These are phyloP conservation scores for Pygoscelis adeliae DNA, from an alignment of 2,113 vertebrate species.

Conservation along the genomic window DNA sequence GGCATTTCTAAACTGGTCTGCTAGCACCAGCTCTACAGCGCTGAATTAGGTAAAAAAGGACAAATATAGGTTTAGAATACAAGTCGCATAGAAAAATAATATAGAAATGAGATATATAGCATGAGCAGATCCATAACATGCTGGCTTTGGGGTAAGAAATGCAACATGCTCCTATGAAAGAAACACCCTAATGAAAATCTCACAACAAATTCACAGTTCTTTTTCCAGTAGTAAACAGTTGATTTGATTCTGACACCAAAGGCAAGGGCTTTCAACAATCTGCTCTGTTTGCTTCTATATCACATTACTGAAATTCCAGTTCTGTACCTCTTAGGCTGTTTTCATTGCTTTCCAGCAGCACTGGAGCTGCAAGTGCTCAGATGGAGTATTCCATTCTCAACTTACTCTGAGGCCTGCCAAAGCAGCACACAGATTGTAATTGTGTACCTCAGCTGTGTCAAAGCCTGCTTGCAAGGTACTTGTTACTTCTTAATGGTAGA, in stretches of 20 bases:
- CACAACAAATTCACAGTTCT: background rate
- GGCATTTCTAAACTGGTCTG: conserved; percentile 78
- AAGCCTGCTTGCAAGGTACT: background rate
- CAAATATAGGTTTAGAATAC: background rate
- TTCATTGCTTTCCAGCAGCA: background rate
- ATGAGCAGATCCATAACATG: background rate
- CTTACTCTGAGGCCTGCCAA: background rate
- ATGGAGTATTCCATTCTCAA: background rate
- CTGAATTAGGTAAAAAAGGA: conserved; percentile 53
- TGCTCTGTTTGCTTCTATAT: background rate
- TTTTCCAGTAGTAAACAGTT: background rate
- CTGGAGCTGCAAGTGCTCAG: background rate
- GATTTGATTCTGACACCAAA: background rate
- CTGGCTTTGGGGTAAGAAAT: background rate
- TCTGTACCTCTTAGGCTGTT: background rate
- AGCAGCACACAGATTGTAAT: too few relatives aligned
- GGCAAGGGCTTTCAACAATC: background rate
- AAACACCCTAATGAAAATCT: background rate
- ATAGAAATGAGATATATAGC: background rate
- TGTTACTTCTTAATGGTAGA: background rate
- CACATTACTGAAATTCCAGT: background rate
- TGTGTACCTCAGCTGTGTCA: background rate
- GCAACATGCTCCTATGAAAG: background rate
- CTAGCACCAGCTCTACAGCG: conserved; percentile 78
- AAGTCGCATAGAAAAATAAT: background rate